These are phyloP conservation scores for Sepioteuthis lessoniana DNA, from an alignment of 2,888 invertebrate genomes.

Conservation along the genomic window DNA sequence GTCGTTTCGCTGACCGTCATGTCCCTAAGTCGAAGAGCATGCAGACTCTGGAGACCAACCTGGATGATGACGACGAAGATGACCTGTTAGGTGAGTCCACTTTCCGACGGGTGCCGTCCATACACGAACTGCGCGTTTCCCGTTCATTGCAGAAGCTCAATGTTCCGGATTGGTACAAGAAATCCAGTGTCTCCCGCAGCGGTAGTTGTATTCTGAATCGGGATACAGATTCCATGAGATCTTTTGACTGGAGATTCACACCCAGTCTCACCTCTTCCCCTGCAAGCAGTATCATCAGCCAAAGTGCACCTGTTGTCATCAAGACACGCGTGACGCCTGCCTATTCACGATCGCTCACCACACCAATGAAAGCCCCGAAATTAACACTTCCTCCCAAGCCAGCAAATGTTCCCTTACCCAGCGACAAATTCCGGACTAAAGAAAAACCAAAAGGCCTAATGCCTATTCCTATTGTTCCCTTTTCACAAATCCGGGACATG, in stretches of 20 bases:
- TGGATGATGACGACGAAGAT: conserved; percentile 63
- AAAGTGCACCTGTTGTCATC: conserved; percentile 67
- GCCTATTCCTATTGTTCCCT: conserved; percentile 70
- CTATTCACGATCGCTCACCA: conserved; percentile 56
- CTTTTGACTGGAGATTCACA: conserved; percentile 61
- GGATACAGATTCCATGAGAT: conserved; percentile 66
- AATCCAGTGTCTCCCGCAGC: conserved; percentile 69
- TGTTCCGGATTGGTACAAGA: conserved; percentile 95
- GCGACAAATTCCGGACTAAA: conserved; percentile 65
- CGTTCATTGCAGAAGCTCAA: conserved; percentile 93
- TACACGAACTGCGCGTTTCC: conserved; percentile 94
- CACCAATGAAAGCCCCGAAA: conserved; percentile 59
- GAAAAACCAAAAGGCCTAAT: conserved; percentile 65
- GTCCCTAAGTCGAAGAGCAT: conserved; percentile 69
- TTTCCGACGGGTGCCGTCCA: conserved; percentile 84
- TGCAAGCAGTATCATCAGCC: conserved; percentile 62
- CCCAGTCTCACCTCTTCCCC: conserved; percentile 66
- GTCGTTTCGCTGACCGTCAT: conserved; percentile 66
- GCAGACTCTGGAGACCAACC: conserved; percentile 67
- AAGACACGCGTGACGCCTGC: conserved; percentile 67
- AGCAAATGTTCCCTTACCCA: conserved; percentile 62
- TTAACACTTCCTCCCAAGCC: conserved; percentile 56
- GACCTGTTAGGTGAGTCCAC: conserved; percentile 55
- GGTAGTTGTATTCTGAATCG: conserved; percentile 67
- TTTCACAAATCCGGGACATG: conserved; percentile 67